These are phyloP conservation scores for Oncopodura yosiiana DNA, from an alignment of 1,140 invertebrate species.

Conservation along the genomic window DNA sequence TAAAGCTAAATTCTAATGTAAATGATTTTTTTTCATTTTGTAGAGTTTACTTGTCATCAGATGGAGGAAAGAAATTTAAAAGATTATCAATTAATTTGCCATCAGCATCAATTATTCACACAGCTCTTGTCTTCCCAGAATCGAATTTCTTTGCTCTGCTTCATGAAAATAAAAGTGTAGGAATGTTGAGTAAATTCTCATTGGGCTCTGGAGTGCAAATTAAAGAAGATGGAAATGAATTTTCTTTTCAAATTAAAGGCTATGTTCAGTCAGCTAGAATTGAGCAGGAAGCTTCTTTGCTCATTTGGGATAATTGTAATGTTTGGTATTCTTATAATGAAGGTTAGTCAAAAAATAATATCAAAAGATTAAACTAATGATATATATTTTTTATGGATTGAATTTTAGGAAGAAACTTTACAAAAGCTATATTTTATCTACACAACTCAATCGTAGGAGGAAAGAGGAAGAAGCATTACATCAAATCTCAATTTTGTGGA, in stretches of 20 bases:
- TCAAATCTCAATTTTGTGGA: not conserved
- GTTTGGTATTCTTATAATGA: conserved; percentile 23
- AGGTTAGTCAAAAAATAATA: not conserved
- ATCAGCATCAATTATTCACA: conserved; percentile 2
- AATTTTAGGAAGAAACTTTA: not conserved
- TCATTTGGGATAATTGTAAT: conserved; percentile 28
- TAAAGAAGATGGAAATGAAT: not conserved
- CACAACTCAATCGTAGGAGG: conserved; percentile 2
- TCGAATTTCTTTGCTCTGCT: not conserved
- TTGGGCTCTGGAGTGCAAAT: not conserved
- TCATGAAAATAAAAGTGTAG: conserved; percentile 3
- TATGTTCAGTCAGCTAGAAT: conserved; percentile 10
- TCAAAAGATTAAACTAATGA: not conserved
- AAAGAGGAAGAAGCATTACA: not conserved
- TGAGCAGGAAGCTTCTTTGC: conserved; percentile 13
- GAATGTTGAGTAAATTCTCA: not conserved
- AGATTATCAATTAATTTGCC: not conserved
- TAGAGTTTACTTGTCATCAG: conserved; percentile 22
- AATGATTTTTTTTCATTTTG: not conserved
- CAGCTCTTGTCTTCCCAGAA: conserved; percentile 4
- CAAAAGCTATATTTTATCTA: conserved; percentile 1
- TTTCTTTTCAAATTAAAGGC: conserved; percentile 3
- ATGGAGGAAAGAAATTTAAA: conserved; percentile 16
- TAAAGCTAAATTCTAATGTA: not conserved
- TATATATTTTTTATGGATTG: not conserved